Evolutionary conservation across 2,888 invertebrate genomes (phyloP).

Genomic region (Sarcophaga variegata): DNA sequence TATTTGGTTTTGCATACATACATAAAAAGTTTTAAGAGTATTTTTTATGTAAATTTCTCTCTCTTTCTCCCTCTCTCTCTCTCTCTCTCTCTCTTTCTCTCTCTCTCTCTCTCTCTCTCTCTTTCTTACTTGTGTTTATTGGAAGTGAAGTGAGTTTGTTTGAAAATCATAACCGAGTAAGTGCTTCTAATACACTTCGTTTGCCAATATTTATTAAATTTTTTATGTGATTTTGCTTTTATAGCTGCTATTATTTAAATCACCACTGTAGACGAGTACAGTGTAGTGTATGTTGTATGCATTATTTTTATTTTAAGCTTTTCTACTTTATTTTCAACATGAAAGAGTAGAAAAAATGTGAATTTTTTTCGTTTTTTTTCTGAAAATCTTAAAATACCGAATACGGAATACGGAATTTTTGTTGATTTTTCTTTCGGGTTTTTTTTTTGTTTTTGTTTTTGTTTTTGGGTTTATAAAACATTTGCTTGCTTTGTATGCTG

Average conservation of each 20-base stretch:
- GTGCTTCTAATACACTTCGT: background rate
- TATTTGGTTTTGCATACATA: background rate
- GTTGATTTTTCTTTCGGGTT: background rate
- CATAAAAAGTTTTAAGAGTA: background rate
- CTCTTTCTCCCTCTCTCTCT: too few relatives aligned
- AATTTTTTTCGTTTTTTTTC: background rate
- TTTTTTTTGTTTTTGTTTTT: too few relatives aligned
- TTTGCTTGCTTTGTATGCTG: constrained; percentile 9
- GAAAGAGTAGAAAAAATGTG: background rate
- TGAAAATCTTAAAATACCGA: constrained; percentile 16
- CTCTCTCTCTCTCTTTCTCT: too few relatives aligned
- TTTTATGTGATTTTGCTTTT: background rate
- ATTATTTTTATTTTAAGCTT: constrained; percentile 3
- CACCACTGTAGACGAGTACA: background rate
- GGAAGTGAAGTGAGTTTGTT: too few relatives aligned
- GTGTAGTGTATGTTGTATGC: background rate
- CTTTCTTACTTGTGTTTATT: too few relatives aligned
- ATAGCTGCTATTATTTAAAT: background rate
- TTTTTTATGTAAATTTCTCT: background rate
- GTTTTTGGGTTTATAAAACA: too few relatives aligned
- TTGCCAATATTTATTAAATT: background rate
- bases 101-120: too few relatives aligned
- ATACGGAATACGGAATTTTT: background rate
- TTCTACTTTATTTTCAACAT: constrained; percentile 18
- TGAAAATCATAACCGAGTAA: too few relatives aligned